Evolutionary conservation across 2,113 vertebrate genomes (phyloP), one percentile per base, ranked within the genome.

Genomic region (pig (Sus scrofa)): DNA sequence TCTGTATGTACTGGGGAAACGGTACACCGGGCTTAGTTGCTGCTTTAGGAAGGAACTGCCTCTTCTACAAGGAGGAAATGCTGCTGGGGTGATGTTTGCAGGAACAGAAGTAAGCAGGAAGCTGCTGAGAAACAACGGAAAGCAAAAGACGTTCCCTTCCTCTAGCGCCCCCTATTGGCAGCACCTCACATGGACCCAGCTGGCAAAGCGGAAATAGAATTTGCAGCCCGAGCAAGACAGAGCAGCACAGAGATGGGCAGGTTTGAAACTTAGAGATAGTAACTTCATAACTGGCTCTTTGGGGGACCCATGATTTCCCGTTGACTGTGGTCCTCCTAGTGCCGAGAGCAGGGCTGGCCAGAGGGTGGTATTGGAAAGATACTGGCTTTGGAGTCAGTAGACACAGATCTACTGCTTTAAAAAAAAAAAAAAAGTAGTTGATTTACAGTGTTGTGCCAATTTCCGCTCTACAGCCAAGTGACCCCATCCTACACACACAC

Each of bases 251-350:
- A 73, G 70, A 94, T 67, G 11, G 60, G 19, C 26, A 2, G 26
- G 3, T 37, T 91, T 75, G 75, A 81, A 71, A 86, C 27, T 10
- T 13, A 65, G 32, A 39, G 34, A 91, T 24, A 12, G 1, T 63
- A 60, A 32, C 6, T 32, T 74, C 4, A 18, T 54, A 73, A 50
- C 5, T 44, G 27, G 22, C 10, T 11, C 11, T 0, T 0, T 5
- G n/a, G 13, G 30, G 0, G 32, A 24, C 3, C 0, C 37, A 2
- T 67, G 63, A 22, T 37, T 52, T 92, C 34, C 62, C 30, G 7
- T 0, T 73, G 67, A 9, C 54, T 0, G 1, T 34, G 30, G 11
- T 32, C 18, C 20, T 22, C 27, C 2, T 14, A 0, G 44, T 19
- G n/a, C 44, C 30, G 32, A 15, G 11, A 27, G 20, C n/a, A 67